These are phyloP conservation scores for Diprion similis DNA, from an alignment of 1,140 invertebrate species.

Conservation along the genomic window DNA sequence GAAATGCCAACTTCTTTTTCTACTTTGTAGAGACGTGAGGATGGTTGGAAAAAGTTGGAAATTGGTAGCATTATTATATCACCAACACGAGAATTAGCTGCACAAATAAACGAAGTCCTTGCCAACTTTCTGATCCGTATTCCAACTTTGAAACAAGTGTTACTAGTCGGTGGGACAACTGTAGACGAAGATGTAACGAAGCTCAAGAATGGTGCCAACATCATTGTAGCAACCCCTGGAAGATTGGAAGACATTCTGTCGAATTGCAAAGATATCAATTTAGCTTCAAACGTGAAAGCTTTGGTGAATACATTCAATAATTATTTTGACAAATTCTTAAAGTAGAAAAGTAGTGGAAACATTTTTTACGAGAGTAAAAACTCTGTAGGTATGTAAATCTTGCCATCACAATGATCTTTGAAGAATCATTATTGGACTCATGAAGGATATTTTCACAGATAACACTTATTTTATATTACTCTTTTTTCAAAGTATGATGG, in stretches of 20 bases:
- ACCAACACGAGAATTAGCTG: constrained; percentile 91
- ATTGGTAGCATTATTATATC: constrained; percentile 90
- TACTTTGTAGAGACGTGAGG: constrained; percentile 47
- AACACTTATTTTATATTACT: too few relatives aligned
- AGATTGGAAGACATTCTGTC: constrained; percentile 87
- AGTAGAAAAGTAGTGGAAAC: background rate
- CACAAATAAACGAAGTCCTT: constrained; percentile 85
- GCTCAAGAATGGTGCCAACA: constrained; percentile 80
- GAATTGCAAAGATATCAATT: constrained; percentile 68
- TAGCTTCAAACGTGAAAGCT: constrained; percentile 73
- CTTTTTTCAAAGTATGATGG: too few relatives aligned
- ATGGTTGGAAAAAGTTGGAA: constrained; percentile 76
- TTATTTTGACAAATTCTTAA: background rate
- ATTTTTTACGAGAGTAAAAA: constrained; percentile 17
- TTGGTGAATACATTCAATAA: constrained; percentile 64
- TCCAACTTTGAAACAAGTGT: constrained; percentile 61
- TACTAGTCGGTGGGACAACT: constrained; percentile 86
- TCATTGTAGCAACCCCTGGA: constrained; percentile 92
- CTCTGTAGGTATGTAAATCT: too few relatives aligned
- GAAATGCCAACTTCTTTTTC: constrained; percentile 15
- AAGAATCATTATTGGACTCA: too few relatives aligned
- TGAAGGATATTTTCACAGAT: too few relatives aligned
- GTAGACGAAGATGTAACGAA: constrained; percentile 75
- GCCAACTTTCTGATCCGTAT: constrained; percentile 67
- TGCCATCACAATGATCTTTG: too few relatives aligned